Base-by-base conservation (phyloP, 2,888 invertebrate species). In the Atethmia centrago region DNA sequence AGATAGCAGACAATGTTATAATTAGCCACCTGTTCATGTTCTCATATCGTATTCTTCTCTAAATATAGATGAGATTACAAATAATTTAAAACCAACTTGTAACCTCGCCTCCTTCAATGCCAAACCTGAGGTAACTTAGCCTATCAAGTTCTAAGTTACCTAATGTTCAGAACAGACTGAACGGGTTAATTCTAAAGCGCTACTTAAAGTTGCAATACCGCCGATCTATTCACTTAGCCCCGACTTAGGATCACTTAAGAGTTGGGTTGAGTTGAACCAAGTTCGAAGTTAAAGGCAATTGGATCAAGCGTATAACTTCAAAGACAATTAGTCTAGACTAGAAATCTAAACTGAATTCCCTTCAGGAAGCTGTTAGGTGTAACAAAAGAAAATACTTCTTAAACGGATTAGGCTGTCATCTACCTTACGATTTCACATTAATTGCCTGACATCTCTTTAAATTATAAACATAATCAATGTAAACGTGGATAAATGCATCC, bases 171-270 rank as follows among this genome's bases (percentile, higher is more conserved):
- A 74, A 68, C 28, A 67, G 49, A 56, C 45, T 68, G 56, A 66
- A 71, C n/a, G 49, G 25, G 47, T 69, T 59, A 70, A 63, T 59
- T 67, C 69, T 67, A 59, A 72, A 70, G 53, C 47, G 53, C 59
- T 70, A 69, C 66, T 67, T 61, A 62, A 71, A 84, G 51, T 84
- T 69, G 1, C 19, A 45, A 72, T 80, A 80, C 65, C 47, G 21
- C 31, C 71, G 53, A 66, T 72, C 65, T 59, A 75, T 80, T 80
- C 58, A 71, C 65, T 84, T 68, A 75, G 45, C 21, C 53, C 45
- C 47, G 49, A 84, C 84, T 82, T 84, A 75, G 69, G 25, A 84
- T 51, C 74, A 80, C 80, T 84, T 84, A 79, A 67, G 62, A 64
- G 51, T 67, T 80, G 10, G 31, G 36, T 28, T 36, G 25, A 71